phyloP scores from a whole-genome alignment of 2,113 vertebrate species.

The Macroglossus sobrinus region DNA sequence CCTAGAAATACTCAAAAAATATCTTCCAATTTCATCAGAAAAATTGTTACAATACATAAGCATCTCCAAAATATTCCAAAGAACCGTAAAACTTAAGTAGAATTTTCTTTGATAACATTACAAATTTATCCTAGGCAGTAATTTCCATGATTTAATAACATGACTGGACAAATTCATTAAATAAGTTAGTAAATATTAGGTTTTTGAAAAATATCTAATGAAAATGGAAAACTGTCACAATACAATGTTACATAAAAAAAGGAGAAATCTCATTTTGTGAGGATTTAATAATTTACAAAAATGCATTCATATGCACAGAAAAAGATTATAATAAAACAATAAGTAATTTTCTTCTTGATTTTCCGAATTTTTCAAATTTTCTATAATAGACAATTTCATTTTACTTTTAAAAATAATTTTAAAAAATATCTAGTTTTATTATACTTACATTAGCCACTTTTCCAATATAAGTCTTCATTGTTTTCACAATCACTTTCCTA shows the following conservation, averaged over 20 bases:
- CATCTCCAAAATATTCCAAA: background rate
- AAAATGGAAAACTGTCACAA: background rate
- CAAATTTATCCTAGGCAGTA: background rate
- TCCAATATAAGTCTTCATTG: constrained; percentile 95
- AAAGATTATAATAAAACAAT: background rate
- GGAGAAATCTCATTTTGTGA: background rate
- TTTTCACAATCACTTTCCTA: constrained; percentile 97
- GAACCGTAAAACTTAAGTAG: background rate
- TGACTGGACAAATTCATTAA: background rate
- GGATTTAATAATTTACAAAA: background rate
- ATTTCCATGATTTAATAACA: background rate
- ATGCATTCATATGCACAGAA: background rate
- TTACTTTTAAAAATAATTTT: background rate
- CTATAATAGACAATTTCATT: background rate
- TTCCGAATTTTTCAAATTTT: constrained; percentile 26
- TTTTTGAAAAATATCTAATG: constrained; percentile 3
- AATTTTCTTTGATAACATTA: background rate
- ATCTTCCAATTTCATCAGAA: background rate
- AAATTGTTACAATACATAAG: background rate
- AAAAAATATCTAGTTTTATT: background rate
- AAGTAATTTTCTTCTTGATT: background rate
- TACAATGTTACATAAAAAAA: background rate
- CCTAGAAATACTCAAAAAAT: background rate
- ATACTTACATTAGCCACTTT: constrained; percentile 94
- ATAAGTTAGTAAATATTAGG: background rate